Conservation (phyloP, 2,797 vertebrate species). For the Capromys pilorides region DNA sequence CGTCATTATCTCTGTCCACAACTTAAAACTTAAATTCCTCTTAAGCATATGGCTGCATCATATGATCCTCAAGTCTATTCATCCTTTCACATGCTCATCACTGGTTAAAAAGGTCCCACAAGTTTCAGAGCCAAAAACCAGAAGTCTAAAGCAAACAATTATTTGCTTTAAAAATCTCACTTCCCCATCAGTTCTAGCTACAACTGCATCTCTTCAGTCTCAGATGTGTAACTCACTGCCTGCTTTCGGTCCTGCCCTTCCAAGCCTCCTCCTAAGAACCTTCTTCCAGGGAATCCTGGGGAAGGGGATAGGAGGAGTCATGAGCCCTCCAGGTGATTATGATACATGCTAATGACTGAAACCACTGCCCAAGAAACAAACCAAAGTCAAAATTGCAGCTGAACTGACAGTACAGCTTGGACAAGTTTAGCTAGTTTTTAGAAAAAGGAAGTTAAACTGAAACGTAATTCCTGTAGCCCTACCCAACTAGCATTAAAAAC, state of each 20-base stretch:
- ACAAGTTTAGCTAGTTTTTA: neutral
- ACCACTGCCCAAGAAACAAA: neutral
- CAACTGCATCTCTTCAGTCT: neutral
- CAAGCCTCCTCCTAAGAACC: neutral
- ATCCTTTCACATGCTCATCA: neutral
- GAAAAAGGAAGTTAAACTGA: constrained; percentile 58
- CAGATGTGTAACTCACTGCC: neutral
- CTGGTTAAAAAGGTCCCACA: neutral
- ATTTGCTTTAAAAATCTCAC: neutral
- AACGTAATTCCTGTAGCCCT: constrained; percentile 53
- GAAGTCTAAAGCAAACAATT: neutral
- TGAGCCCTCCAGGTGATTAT: neutral
- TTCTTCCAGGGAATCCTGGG: neutral
- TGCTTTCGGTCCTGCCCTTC: neutral
- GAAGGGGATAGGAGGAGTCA: neutral
- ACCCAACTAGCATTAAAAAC: constrained; percentile 34
- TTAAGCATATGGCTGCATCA: neutral
- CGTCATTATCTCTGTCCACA: no score
- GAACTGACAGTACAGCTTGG: constrained; percentile 39
- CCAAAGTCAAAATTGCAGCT: neutral
- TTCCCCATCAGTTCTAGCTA: neutral
- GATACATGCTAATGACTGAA: neutral
- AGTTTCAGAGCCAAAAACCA: neutral
- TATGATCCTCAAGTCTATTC: neutral
- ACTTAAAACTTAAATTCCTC: neutral